A percentile compares a stretch with the other conserved stretches of the same genome.
Evolutionary conservation across 1,140 invertebrate species (phyloP).

Genomic region (Bombyx mori): DNA sequence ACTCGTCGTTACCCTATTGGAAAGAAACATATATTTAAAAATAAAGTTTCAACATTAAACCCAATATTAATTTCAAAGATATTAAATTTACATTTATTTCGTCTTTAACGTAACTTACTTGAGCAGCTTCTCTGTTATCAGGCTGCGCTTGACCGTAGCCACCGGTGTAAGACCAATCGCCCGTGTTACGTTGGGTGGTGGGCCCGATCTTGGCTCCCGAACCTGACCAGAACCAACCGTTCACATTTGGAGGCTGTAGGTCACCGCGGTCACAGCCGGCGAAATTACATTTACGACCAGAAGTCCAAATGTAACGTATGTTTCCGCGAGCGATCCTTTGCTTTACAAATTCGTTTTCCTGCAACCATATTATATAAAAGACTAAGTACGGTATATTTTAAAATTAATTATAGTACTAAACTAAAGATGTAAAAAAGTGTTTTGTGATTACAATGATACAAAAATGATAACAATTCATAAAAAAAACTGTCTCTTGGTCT

Average conservation of each 20-base stretch:
- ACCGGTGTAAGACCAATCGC: constrained; percentile 90
- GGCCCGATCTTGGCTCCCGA: constrained; percentile 91
- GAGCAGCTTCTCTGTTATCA: constrained; percentile 90
- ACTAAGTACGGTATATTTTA: too few species aligned
- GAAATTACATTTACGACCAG: constrained; percentile 92
- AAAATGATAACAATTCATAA: too few species aligned
- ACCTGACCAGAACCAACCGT: constrained; percentile 95
- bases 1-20: constrained; percentile 86
- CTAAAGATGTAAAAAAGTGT: too few species aligned
- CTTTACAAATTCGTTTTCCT: constrained; percentile 92
- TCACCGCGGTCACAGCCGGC: constrained; percentile 90
- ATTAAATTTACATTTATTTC: not conserved
- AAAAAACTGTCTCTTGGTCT: too few species aligned
- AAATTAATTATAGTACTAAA: too few species aligned
- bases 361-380: constrained; percentile 13
- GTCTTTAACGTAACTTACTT: constrained; percentile 69
- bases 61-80: not conserved
- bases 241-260: constrained; percentile 88
- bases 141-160: constrained; percentile 89
- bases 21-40: not conserved
- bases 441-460: too few species aligned
- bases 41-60: not conserved
- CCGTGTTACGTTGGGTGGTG: constrained; percentile 87
- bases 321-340: constrained; percentile 83
- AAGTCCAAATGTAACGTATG: constrained; percentile 89